phyloP scores from a whole-genome alignment of 2,797 vertebrate genomes.

The Enteromius fasciolatus region DNA sequence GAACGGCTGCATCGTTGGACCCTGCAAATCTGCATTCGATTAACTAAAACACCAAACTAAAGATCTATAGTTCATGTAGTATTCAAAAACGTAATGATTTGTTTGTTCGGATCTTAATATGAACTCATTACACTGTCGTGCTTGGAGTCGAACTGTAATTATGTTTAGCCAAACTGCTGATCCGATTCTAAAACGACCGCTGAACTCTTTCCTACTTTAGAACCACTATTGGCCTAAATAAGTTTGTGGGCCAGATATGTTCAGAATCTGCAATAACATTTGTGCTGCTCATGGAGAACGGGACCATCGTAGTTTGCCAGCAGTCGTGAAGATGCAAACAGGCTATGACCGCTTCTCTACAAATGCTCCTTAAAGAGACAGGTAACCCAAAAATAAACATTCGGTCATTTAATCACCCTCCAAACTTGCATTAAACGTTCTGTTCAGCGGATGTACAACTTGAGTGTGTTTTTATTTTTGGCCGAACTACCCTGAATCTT shows the following conservation, averaged over 20 bases:
- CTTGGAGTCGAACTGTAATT: not conserved
- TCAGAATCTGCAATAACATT: not conserved
- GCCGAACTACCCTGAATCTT: not conserved
- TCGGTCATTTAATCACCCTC: not conserved
- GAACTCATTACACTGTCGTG: not conserved
- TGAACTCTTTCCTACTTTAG: not conserved
- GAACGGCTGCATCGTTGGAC: slow-evolving; percentile 1
- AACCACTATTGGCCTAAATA: not conserved
- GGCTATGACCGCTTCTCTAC: not conserved
- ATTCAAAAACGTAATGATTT: not conserved
- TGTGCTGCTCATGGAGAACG: not conserved
- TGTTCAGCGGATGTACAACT: not conserved
- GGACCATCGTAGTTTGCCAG: not conserved
- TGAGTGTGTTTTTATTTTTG: not conserved
- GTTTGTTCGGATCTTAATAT: not conserved
- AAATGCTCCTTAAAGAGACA: not conserved
- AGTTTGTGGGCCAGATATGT: not conserved
- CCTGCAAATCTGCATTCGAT: not conserved
- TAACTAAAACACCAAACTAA: not conserved
- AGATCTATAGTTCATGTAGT: slow-evolving; percentile 1
- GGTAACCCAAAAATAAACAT: not conserved
- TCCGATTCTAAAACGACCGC: not conserved
- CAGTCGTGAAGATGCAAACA: not conserved
- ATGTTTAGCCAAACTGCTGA: not conserved
- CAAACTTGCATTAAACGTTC: not conserved